Conservation (phyloP, 1,140 invertebrate species). For the Chymomyza costata region DNA sequence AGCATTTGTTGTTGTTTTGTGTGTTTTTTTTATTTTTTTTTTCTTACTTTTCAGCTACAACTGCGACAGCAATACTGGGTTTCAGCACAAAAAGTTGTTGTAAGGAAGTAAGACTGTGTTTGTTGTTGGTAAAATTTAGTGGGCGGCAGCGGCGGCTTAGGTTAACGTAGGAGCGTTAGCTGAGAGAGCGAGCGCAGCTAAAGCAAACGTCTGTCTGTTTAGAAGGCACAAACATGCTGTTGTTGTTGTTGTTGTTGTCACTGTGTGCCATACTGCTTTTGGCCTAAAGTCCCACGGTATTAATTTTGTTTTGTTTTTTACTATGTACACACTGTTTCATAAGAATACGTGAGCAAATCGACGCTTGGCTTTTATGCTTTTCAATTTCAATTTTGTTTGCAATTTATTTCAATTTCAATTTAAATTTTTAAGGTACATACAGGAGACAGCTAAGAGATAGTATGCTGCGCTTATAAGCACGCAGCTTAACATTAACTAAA, state of each 20-base stretch:
- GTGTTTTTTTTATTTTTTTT: conserved; percentile 17
- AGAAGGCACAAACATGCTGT: too few relatives aligned
- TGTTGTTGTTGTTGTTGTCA: too few relatives aligned
- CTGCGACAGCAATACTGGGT: too few relatives aligned
- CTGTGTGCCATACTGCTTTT: too few relatives aligned
- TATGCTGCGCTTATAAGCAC: too few relatives aligned
- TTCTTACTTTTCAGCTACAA: conserved; percentile 9
- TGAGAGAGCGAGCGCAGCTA: too few relatives aligned
- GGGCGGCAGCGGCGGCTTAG: conserved; percentile 28
- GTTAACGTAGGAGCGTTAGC: conserved; percentile 39
- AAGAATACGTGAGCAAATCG: conserved; percentile 50
- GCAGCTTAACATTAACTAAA: too few relatives aligned
- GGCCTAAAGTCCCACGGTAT: too few relatives aligned
- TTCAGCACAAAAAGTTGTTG: too few relatives aligned
- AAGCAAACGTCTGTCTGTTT: too few relatives aligned
- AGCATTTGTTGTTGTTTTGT: conserved; percentile 10
- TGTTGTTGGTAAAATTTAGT: conserved; percentile 38
- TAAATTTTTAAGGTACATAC: conserved; percentile 7
- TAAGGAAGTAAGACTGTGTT: conserved; percentile 22
- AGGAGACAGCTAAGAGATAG: conserved; percentile 23
- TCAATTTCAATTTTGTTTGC: conserved; percentile 41
- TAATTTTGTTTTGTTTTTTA: too few relatives aligned
- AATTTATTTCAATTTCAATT: conserved; percentile 15
- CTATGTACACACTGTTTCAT: too few relatives aligned
- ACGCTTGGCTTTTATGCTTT: conserved; percentile 63